Base-by-base conservation (phyloP, 2,797 vertebrate species). In the Poeciliopsis infans region DNA sequence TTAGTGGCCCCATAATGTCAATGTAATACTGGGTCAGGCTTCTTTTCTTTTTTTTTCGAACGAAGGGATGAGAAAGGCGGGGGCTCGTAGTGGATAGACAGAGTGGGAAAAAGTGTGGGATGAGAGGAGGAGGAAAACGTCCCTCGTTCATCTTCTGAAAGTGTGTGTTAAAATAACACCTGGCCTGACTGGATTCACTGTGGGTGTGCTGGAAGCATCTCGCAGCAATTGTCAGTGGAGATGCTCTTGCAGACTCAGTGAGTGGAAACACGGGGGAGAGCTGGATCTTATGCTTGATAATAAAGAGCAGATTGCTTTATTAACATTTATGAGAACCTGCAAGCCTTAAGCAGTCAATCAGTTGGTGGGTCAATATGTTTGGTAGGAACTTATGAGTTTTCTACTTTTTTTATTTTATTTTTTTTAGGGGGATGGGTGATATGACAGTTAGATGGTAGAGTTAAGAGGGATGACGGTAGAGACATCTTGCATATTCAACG, bases 401-500 rank as follows among this genome's bases (percentile, higher is more conserved):
- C 45, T 39, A n/a, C 33, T 33, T 36, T 47, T 72, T 51, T 23
- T 15, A 2, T 13, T 39, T 4, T 64, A 41, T 43, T 59, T 39
- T 72, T 61, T 61, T 28, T 13, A 6, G n/a, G 12, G n/a, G 57
- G n/a, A 6, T 31, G 57, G 79, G 75, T 78, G 69, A 81, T 79
- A 75, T 88, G 86, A 87, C 87, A 86, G 81, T 57, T 88, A 91
- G 81, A 88, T 36, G 74, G 77, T 53, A 68, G 75, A 86, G 81
- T 91, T 91, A 82, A 85, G 82, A 85, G 82, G 82, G 87, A 88
- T 94, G 91, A 91, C 79, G 75, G 74, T 75, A 94, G 94, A 91
- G 90, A 79, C 92, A 81, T 92, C 87, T 91, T 94, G 95, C 96
- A 95, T 95, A 95, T 95, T 96, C 95, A 96, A 95, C 92, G 91